phyloP scores from a whole-genome alignment of 2,797 vertebrate genomes.

The Perodicticus potto region DNA sequence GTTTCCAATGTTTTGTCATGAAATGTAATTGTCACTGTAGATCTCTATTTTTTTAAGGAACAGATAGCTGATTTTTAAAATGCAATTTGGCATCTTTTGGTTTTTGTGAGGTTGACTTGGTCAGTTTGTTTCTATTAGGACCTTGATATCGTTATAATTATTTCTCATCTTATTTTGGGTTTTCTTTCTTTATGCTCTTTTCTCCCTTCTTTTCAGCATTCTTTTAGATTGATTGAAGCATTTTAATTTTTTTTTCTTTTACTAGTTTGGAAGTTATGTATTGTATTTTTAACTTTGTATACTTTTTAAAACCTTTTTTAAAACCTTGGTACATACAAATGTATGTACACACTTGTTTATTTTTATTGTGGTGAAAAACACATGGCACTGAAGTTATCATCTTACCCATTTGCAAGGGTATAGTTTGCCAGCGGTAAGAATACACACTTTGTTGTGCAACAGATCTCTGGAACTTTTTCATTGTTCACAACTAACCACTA shows the following conservation, averaged over 20 bases:
- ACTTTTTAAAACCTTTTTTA: background rate
- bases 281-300: background rate
- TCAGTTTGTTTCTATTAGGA: background rate
- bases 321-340: background rate
- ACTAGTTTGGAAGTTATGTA: background rate
- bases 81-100: background rate
- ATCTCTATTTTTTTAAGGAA: background rate
- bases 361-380: conserved; percentile 10
- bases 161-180: background rate
- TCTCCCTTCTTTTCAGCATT: background rate
- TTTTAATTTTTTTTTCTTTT: background rate
- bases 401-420: background rate
- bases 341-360: background rate
- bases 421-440: background rate
- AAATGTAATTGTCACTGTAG: background rate
- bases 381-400: background rate
- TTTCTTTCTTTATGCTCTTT: background rate
- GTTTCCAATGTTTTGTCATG: background rate
- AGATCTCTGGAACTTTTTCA: background rate
- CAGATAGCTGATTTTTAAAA: background rate
- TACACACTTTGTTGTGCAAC: background rate
- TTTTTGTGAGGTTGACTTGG: background rate
- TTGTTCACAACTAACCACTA: background rate
- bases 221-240: background rate
- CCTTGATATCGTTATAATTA: background rate